phyloP scores from a whole-genome alignment of 2,113 vertebrate species.

The Narcine bancroftii region DNA sequence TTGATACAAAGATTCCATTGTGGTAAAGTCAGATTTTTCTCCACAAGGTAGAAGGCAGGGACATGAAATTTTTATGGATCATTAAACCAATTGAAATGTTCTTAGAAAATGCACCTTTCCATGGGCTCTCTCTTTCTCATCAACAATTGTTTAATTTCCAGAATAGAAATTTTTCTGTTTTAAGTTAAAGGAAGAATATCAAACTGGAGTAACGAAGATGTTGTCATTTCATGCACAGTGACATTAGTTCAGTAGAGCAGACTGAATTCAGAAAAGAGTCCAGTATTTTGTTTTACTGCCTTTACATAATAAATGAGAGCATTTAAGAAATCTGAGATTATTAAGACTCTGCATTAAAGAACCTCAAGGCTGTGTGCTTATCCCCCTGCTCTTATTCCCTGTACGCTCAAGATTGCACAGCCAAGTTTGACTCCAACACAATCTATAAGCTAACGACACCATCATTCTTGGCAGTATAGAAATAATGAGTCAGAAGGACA shows the following conservation, averaged over 20 bases:
- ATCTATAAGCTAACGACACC: too few species aligned
- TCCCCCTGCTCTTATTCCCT: too few species aligned
- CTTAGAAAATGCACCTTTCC: background rate
- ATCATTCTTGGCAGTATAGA: too few species aligned
- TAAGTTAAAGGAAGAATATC: background rate
- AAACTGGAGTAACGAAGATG: background rate
- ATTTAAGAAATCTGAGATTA: background rate
- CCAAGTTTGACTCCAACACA: too few species aligned
- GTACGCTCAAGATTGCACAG: too few species aligned
- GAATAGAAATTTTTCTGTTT: background rate
- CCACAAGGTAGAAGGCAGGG: background rate
- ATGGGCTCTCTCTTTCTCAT: background rate
- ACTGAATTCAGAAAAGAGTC: background rate
- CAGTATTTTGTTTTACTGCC: background rate
- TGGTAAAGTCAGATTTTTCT: conserved; percentile 9
- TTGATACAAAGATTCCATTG: conserved; percentile 6
- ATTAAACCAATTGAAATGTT: background rate
- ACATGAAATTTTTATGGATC: background rate
- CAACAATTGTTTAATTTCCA: background rate
- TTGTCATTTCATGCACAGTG: background rate
- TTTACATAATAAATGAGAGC: background rate
- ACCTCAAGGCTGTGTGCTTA: too few species aligned
- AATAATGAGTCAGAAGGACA: too few species aligned
- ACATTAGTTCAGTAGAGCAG: background rate
- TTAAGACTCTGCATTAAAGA: background rate